Evolutionary conservation across 1,140 invertebrate genomes (phyloP), one percentile per base, ranked within the genome.

Genomic region (Bombus fervidus): DNA sequence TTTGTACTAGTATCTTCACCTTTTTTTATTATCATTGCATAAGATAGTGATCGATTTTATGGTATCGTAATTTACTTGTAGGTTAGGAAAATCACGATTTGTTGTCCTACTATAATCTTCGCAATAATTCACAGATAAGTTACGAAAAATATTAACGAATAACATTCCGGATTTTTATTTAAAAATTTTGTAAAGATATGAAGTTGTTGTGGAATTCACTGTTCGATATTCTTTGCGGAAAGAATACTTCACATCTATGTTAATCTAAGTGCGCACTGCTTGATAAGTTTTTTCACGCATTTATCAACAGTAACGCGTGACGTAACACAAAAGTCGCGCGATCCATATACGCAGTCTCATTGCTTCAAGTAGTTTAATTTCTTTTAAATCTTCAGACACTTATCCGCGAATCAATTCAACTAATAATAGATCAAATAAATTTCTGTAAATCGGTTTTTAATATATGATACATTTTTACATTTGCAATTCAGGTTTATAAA

Each of bases 231-330:
- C 2, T 69, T 37, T 3, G 3, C 8, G 68, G 1, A 6, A 34
- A 47, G 13, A 6, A 69, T 47, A 13, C 13, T 31, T 1, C 6
- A 13, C 47, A 47, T 71, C 31, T 22, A 43, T 57, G 18, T 22
- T 34, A 73, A 62, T 53, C 69, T 34, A 25, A 59, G 25, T 73
- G 80, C 41, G 22, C 28, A 41, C 66, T 25, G 2, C 37, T 13
- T 62, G 68, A 85, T 85, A 80, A 72, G 57, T 39, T 84, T 80
- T 77, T 62, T 41, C 53, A 22, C 34, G 3, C 31, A 59, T 39
- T 80, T 85, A 85, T 85, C 83, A 83, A 83, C 74, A 69, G 53
- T 34, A 85, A 80, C 47, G 53, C 68, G 68, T 69, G 68, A 84
- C n/a, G 77, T 69, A 57, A 84, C 6, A 43, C 25, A 39, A 53